Evolutionary conservation across 2,113 vertebrate species (phyloP).

Genomic region (Sinocyclocheilus grahami): DNA sequence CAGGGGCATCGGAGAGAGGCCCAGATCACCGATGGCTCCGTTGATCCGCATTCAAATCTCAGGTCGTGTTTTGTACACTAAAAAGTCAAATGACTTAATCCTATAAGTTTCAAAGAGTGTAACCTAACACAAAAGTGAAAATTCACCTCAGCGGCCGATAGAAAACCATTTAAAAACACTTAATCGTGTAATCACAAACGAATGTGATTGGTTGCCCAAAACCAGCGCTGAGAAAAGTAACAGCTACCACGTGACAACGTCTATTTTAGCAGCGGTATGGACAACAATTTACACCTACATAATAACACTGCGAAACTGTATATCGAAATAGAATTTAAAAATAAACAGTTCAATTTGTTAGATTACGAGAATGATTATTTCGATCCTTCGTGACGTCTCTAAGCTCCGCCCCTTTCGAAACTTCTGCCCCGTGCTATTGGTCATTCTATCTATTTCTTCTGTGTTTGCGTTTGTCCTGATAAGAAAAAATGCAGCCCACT

Average conservation of each 20-base stretch:
- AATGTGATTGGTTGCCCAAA: neutral
- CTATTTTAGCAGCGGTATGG: neutral
- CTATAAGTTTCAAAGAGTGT: neutral
- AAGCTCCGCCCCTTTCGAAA: neutral
- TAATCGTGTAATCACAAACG: neutral
- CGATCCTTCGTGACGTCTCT: too few relatives aligned
- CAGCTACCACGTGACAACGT: neutral
- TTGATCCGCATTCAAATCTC: neutral
- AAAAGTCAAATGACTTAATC: neutral
- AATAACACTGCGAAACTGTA: neutral
- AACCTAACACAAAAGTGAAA: neutral
- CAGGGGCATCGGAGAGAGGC: neutral
- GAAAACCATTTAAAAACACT: neutral
- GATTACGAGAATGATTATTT: neutral
- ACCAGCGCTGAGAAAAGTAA: neutral
- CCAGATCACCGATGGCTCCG: neutral
- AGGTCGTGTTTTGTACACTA: neutral
- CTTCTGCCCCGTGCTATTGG: rapidly evolving
- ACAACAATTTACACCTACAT: neutral
- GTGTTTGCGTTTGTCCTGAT: neutral
- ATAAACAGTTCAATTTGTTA: too few relatives aligned
- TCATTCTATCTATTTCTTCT: neutral
- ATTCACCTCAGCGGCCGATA: too few relatives aligned
- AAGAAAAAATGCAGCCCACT: neutral
- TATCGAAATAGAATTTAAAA: neutral